Conservation (phyloP, 2,888 invertebrate species). For the Ormyrus rosae region DNA sequence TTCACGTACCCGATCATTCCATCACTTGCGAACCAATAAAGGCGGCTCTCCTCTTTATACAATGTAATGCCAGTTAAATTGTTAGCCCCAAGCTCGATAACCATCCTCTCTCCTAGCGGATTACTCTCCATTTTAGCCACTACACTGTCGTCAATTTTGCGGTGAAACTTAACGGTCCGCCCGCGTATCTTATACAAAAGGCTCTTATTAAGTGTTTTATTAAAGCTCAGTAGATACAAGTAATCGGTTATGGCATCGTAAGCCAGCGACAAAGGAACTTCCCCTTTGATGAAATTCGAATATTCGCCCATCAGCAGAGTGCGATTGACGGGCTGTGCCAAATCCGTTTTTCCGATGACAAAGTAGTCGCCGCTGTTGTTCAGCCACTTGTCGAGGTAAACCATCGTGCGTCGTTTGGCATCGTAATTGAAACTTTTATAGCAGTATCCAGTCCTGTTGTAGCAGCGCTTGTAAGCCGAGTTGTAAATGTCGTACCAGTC, state of each 20-base stretch:
- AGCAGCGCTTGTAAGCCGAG: not conserved
- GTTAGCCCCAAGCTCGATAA: not conserved
- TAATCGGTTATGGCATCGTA: not conserved
- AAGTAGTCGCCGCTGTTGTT: not conserved
- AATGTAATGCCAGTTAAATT: not conserved
- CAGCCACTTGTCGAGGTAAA: not conserved
- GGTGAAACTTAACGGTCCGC: too few relatives aligned
- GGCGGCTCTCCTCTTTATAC: not conserved
- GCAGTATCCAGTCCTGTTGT: not conserved
- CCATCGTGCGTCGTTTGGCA: not conserved
- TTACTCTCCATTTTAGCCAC: too few relatives aligned
- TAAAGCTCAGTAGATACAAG: not conserved
- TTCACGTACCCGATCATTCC: not conserved
- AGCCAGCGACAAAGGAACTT: not conserved
- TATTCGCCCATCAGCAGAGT: too few relatives aligned
- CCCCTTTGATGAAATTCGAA: too few relatives aligned
- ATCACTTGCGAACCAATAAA: not conserved
- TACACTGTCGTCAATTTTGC: too few relatives aligned
- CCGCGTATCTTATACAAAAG: not conserved
- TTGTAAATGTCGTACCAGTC: not conserved
- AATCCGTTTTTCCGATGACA: too few relatives aligned
- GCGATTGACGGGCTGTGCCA: too few relatives aligned
- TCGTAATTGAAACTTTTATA: not conserved
- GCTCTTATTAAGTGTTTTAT: not conserved
- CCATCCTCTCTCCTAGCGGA: too few relatives aligned